Percentiles rank a stretch among this genome's conserved stretches.
Conservation (phyloP, 2,113 vertebrate genomes). For the Sorex araneus region DNA sequence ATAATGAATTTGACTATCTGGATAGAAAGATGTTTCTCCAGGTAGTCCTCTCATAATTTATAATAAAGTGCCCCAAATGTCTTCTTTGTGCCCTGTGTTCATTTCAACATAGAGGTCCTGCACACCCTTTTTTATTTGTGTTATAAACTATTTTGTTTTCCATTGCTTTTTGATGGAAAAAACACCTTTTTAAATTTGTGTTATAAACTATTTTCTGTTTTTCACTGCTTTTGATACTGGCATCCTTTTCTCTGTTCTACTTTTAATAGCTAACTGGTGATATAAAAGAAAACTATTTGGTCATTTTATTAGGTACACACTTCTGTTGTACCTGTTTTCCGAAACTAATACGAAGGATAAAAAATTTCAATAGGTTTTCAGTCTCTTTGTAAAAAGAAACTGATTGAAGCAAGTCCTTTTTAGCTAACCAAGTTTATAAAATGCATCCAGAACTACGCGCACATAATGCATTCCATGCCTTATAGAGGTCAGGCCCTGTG, state of each 20-base stretch:
- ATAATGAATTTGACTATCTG: neutral
- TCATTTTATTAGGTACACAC: neutral
- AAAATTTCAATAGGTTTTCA: neutral
- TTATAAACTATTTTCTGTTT: neutral
- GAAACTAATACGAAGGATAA: neutral
- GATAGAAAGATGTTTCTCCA: neutral
- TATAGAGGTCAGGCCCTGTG: neutral
- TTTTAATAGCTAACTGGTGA: neutral
- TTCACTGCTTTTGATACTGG: conserved; percentile 1
- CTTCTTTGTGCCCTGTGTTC: too few relatives aligned
- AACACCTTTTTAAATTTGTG: neutral
- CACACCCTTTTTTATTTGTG: neutral
- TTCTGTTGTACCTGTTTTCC: neutral
- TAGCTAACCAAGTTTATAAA: neutral
- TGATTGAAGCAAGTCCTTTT: neutral
- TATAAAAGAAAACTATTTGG: neutral
- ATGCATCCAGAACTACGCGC: neutral
- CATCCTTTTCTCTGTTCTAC: neutral
- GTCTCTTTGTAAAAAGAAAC: neutral
- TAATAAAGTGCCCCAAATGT: neutral
- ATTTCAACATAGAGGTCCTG: neutral
- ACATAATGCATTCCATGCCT: neutral
- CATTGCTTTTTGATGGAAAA: neutral
- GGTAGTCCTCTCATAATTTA: neutral
- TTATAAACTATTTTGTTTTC: too few relatives aligned